Conservation (phyloP, 1,140 invertebrate genomes). For the Augochlora pura region DNA sequence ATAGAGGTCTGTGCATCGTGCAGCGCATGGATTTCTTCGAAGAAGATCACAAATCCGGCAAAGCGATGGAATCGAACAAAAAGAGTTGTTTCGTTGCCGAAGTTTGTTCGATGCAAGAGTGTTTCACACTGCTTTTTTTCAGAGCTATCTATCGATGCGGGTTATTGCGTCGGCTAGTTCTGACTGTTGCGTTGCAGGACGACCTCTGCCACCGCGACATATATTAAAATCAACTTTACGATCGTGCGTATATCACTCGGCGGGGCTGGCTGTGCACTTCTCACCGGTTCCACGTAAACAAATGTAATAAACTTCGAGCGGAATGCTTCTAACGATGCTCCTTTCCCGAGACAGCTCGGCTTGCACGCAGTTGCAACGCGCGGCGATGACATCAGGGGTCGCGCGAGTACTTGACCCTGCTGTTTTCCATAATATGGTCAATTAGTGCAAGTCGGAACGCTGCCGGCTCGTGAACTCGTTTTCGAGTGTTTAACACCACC, state of each 20-base stretch:
- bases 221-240: conserved; percentile 57
- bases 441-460: conserved; percentile 58
- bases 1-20: too few species aligned
- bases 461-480: conserved; percentile 36
- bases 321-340: conserved; percentile 28
- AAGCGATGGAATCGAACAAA: too few species aligned
- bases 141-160: conserved; percentile 20
- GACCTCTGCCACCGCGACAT: conserved; percentile 24
- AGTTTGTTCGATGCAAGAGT: conserved; percentile 1
- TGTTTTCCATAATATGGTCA: conserved; percentile 70
- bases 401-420: conserved; percentile 62
- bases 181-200: conserved; percentile 17
- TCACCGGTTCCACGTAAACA: conserved; percentile 38
- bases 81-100: too few species aligned
- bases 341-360: conserved; percentile 24
- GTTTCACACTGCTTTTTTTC: conserved; percentile 24
- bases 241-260: conserved; percentile 29
- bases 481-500: conserved; percentile 28
- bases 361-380: conserved; percentile 38
- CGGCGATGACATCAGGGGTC: conserved; percentile 67
- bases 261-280: not conserved
- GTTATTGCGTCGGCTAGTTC: conserved; percentile 28
- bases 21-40: too few species aligned
- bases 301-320: conserved; percentile 42
- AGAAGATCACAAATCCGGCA: too few species aligned